Evolutionary conservation across 2,113 vertebrate genomes (phyloP).

Genomic region (Apodemus speciosus): DNA sequence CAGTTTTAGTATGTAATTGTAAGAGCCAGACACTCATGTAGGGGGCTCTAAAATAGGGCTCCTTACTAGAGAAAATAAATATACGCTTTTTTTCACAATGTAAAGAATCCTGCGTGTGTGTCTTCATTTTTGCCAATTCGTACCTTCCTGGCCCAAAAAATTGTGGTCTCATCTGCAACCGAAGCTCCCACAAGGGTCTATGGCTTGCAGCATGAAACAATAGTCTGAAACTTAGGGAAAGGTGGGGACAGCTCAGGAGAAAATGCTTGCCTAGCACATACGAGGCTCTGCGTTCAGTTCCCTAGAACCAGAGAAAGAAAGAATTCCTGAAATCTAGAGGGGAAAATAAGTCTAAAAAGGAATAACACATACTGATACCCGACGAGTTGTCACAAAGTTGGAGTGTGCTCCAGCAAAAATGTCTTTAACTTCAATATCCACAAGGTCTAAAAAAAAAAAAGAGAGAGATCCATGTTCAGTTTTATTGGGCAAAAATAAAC

Average conservation of each 20-base stretch:
- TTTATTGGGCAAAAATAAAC: conserved; percentile 29
- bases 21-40: no score
- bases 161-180: no score
- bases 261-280: not conserved
- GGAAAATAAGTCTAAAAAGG: not conserved
- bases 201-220: no score
- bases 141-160: no score
- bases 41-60: no score
- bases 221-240: not conserved
- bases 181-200: no score
- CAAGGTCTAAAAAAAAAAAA: conserved; percentile 77
- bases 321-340: conserved; percentile 25
- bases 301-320: not conserved
- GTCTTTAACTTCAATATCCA: conserved; percentile 65
- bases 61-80: no score
- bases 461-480: conserved; percentile 25
- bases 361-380: conserved; percentile 17
- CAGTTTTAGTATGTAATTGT: no score
- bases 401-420: conserved; percentile 82
- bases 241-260: not conserved
- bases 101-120: no score
- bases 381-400: conserved; percentile 71
- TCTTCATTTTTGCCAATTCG: no score
- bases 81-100: no score
- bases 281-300: not conserved